Evolutionary conservation across 2,113 vertebrate species (phyloP).

Genomic region (Dipodomys spectabilis): DNA sequence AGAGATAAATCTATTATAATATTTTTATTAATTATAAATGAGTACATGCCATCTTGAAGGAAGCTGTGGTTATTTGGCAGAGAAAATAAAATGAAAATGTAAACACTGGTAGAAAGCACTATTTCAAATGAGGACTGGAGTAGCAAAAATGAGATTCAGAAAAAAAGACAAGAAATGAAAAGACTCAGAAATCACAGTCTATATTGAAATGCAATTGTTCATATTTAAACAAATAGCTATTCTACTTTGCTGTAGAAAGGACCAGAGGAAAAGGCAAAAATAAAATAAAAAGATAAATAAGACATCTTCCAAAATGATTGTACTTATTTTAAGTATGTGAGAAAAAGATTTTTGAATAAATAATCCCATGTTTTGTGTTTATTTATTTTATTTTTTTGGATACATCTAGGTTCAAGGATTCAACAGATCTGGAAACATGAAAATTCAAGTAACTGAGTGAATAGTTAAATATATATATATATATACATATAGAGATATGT

Average conservation of each 20-base stretch:
- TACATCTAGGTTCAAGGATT: not conserved
- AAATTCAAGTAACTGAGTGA: not conserved
- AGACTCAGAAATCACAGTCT: not conserved
- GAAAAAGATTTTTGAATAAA: not conserved
- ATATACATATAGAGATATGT: too few species aligned
- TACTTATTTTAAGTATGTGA: conserved; percentile 8
- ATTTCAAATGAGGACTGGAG: not conserved
- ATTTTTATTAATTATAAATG: conserved; percentile 29
- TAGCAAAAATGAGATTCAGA: conserved; percentile 9
- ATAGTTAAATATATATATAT: not conserved
- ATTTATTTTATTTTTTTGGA: not conserved
- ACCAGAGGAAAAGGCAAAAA: not conserved
- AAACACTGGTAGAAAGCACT: not conserved
- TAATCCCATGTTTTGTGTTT: not conserved
- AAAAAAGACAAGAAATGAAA: not conserved
- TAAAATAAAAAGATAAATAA: not conserved
- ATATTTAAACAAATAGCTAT: not conserved
- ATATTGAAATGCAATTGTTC: not conserved
- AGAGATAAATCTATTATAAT: not conserved
- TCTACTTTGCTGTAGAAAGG: not conserved
- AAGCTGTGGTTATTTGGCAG: not conserved
- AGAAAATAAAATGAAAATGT: not conserved
- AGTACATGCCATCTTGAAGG: not conserved
- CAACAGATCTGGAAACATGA: not conserved
- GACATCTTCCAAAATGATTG: not conserved